Conservation (phyloP, 2,888 invertebrate species). For the Callimorpha dominula region DNA sequence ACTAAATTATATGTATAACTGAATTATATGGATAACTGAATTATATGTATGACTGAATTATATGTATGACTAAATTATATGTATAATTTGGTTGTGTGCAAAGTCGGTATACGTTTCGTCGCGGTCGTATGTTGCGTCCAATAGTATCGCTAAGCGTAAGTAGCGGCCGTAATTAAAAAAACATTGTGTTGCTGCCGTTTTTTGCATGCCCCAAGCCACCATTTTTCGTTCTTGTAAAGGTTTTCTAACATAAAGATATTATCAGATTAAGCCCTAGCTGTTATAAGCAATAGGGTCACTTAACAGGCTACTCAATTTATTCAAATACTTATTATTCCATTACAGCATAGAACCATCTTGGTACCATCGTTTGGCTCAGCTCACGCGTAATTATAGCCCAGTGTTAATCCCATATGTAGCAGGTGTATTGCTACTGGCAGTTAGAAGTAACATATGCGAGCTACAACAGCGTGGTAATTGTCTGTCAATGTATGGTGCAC, state of each 20-base stretch:
- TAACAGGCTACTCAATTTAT: not conserved
- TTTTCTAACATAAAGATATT: not conserved
- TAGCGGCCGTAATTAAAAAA: not conserved
- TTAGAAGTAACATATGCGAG: conserved; percentile 71
- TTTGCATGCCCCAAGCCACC: too few species aligned
- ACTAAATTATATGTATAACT: too few species aligned
- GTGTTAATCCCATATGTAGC: conserved; percentile 89
- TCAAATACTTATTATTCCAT: not conserved
- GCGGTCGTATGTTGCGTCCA: not conserved
- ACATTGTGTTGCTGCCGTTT: too few species aligned
- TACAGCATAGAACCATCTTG: conserved; percentile 86
- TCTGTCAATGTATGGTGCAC: conserved; percentile 84
- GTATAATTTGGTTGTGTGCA: not conserved
- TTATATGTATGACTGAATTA: too few species aligned
- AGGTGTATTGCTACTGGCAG: conserved; percentile 88
- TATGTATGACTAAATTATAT: too few species aligned
- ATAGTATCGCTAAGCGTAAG: not conserved
- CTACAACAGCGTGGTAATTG: conserved; percentile 62
- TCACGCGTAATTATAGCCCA: conserved; percentile 89
- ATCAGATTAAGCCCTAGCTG: not conserved
- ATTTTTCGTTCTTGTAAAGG: not conserved
- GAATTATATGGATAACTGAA: too few species aligned
- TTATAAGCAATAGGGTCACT: not conserved
- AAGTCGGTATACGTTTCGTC: not conserved
- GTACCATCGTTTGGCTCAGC: conserved; percentile 87